These are phyloP conservation scores for Platysternon megacephalum DNA, from an alignment of 2,113 vertebrate species.

Conservation along the genomic window DNA sequence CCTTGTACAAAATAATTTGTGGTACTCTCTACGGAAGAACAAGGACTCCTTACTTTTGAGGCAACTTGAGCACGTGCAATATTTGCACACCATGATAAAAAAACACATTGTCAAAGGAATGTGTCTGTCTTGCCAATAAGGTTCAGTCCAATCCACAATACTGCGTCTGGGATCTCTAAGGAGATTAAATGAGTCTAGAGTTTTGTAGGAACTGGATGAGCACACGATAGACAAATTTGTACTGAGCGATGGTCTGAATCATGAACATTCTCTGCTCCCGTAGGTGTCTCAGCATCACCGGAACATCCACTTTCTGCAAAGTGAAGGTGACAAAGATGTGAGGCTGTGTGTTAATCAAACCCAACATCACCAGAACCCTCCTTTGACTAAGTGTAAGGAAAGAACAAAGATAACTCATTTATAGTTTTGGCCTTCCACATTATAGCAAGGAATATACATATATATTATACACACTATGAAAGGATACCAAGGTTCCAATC, in stretches of 20 bases:
- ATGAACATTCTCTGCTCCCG: conserved; percentile 94
- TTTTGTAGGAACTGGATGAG: conserved; percentile 95
- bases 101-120: conserved; percentile 41
- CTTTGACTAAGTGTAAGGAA: background rate
- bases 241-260: conserved; percentile 96
- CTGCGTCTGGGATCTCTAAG: background rate
- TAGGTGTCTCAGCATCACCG: conserved; percentile 89
- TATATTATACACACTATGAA: too few species aligned
- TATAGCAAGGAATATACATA: background rate
- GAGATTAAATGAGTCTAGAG: conserved; percentile 90
- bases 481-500: background rate
- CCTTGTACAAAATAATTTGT: conserved; percentile 80
- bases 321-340: background rate
- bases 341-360: background rate
- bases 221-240: conserved; percentile 95
- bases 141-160: conserved; percentile 41
- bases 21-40: conserved; percentile 36
- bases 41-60: conserved; percentile 45
- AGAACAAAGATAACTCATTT: background rate
- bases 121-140: conserved; percentile 22
- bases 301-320: conserved; percentile 90
- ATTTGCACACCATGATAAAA: background rate
- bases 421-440: background rate
- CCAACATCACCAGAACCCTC: background rate
- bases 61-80: conserved; percentile 44